Evolutionary conservation across 1,140 invertebrate genomes (phyloP), one percentile per base, ranked within the genome.

Genomic region (Drosophila paulistorum): DNA sequence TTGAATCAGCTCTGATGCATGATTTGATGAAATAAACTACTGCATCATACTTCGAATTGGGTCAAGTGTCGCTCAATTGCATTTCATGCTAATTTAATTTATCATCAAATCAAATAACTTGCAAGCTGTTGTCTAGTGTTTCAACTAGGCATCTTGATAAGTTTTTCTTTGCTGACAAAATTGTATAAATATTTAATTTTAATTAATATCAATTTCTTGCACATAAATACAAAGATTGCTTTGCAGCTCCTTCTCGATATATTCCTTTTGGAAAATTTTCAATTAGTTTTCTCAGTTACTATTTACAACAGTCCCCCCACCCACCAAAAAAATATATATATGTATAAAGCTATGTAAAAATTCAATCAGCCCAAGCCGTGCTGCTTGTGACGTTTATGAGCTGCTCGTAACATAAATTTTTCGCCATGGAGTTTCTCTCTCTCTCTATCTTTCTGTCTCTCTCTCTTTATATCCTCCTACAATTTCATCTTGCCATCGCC

Each of bases 361-460:
- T 83, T 83, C 81, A 83, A 83, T 83, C 81, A 83, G 61, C 77
- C 66, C 23, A 59, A 51, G 69, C 64, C 51, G 51, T 70, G 60
- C 63, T 71, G 55, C 55, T 61, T 61, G 51, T 58, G 77, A 82
- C 81, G 67, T 83, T 83, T 83, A 83, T 84, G 81, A 84, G 81
- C 81, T 61, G 60, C 57, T 66, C 68, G 77, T 65, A 75, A 70
- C 81, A 83, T 83, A 83, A 83, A 83, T 83, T 84, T 63, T 51
- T 41, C 54, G 67, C 33, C 17, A 67, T 60, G 51, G 26, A 35
- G 35, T 9, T 30, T 42, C 58, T 66, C 61, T 37, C 33, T 37
- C 35, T 10, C 35, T 37, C 35, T 7, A 14, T 37, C 35, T 10
- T 9, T 37, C 35, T 7, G 20, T 17, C 17, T 17, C 17, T 17